phyloP scores from a whole-genome alignment of 2,888 invertebrate species.

The Smittia sp. region DNA sequence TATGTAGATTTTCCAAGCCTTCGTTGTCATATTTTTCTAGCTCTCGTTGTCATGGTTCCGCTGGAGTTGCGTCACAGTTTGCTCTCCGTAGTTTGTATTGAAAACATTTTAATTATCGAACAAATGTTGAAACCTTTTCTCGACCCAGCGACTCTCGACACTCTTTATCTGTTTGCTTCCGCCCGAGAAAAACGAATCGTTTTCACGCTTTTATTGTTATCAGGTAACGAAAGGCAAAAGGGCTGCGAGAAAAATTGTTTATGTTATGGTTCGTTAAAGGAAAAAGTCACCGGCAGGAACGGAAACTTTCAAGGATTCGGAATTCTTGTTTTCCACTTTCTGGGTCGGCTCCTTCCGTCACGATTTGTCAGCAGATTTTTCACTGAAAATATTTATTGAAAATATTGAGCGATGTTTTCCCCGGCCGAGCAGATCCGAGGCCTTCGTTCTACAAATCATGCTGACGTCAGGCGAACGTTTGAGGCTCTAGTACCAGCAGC shows the following conservation, averaged over 20 bases:
- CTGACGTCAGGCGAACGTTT: constrained; percentile 13
- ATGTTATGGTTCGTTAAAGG: neutral
- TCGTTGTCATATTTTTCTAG: no score
- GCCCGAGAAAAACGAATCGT: neutral
- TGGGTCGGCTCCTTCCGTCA: neutral
- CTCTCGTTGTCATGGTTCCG: no score
- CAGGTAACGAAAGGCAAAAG: neutral
- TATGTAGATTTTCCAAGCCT: no score
- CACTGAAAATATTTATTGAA: constrained; percentile 13
- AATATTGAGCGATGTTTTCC: constrained; percentile 12
- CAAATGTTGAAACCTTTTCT: neutral
- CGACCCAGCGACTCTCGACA: neutral
- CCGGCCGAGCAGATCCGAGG: neutral
- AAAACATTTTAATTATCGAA: no score
- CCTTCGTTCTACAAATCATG: constrained; percentile 15
- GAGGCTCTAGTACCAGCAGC: neutral
- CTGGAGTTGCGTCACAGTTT: no score
- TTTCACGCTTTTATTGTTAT: neutral
- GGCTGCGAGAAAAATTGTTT: neutral
- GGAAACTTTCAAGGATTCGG: neutral
- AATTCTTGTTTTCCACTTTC: neutral
- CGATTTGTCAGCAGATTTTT: constrained; percentile 34
- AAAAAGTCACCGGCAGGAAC: no score
- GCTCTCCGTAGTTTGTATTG: no score
- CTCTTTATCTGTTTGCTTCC: neutral